Percentiles rank a stretch among this genome's conserved stretches.
phyloP scores from a whole-genome alignment of 2,797 vertebrate genomes.

The Ispidina picta region DNA sequence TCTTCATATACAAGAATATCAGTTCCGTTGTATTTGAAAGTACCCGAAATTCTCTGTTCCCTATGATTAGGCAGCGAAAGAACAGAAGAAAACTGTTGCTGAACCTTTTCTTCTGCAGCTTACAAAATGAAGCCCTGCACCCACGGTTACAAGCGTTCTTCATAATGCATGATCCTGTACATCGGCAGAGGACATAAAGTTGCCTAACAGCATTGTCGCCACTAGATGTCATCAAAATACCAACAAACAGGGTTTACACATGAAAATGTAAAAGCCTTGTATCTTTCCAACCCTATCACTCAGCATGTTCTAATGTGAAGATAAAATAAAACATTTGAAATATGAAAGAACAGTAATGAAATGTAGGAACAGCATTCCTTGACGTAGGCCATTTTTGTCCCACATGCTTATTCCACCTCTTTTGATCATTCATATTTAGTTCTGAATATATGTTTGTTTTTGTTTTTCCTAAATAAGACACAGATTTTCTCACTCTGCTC shows the following conservation, averaged over 20 bases:
- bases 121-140: neutral
- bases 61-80: neutral
- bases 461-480: constrained; percentile 9
- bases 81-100: neutral
- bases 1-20: neutral
- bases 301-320: constrained; percentile 62
- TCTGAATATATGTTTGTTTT: neutral
- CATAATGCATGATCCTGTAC: neutral
- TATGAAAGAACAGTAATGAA: constrained; percentile 67
- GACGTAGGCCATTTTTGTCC: constrained; percentile 10
- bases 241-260: constrained; percentile 23
- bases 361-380: constrained; percentile 28
- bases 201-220: constrained; percentile 31
- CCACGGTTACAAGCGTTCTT: neutral
- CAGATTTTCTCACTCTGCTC: constrained; percentile 3
- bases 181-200: neutral
- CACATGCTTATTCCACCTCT: neutral
- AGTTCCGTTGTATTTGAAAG: neutral
- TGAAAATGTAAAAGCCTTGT: neutral
- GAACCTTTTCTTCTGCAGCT: neutral
- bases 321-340: constrained; percentile 61
- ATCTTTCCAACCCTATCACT: constrained; percentile 65
- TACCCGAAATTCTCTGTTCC: neutral
- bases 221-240: constrained; percentile 81
- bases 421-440: constrained; percentile 20